Conservation (phyloP, 1,140 invertebrate genomes). For the Saccostrea glomerata region DNA sequence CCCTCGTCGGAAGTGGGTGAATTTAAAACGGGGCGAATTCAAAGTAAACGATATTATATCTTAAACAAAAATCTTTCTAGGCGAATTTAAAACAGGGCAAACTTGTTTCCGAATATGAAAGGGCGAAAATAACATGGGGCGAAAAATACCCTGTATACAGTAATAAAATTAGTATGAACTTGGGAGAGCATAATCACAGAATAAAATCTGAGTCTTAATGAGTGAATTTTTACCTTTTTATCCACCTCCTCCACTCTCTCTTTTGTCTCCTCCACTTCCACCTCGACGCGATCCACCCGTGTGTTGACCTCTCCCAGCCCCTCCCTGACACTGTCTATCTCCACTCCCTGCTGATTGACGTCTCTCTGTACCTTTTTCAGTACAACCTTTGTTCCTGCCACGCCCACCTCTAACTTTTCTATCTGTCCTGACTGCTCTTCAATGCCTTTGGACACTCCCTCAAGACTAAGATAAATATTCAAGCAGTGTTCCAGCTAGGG, state of each 20-base stretch:
- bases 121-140: too few species aligned
- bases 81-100: too few species aligned
- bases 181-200: not conserved
- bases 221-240: conserved; percentile 63
- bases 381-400: conserved; percentile 59
- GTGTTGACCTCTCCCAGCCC: conserved; percentile 64
- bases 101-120: too few species aligned
- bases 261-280: conserved; percentile 68
- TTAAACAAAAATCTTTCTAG: too few species aligned
- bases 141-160: too few species aligned
- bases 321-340: conserved; percentile 62
- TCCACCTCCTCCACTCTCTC: conserved; percentile 72
- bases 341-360: conserved; percentile 61
- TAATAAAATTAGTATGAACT: not conserved
- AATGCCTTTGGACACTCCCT: conserved; percentile 53
- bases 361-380: conserved; percentile 58
- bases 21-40: too few species aligned
- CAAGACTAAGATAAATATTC: conserved; percentile 57
- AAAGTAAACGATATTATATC: too few species aligned
- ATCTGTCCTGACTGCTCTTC: conserved; percentile 58
- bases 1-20: too few species aligned
- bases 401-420: conserved; percentile 54
- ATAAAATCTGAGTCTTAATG: not conserved
- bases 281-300: conserved; percentile 64
- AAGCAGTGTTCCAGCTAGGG: too few species aligned